A percentile compares a stretch with the other conserved stretches of the same genome.
These are phyloP conservation scores for Volucella zonaria DNA, from an alignment of 2,888 invertebrate species.

Conservation along the genomic window DNA sequence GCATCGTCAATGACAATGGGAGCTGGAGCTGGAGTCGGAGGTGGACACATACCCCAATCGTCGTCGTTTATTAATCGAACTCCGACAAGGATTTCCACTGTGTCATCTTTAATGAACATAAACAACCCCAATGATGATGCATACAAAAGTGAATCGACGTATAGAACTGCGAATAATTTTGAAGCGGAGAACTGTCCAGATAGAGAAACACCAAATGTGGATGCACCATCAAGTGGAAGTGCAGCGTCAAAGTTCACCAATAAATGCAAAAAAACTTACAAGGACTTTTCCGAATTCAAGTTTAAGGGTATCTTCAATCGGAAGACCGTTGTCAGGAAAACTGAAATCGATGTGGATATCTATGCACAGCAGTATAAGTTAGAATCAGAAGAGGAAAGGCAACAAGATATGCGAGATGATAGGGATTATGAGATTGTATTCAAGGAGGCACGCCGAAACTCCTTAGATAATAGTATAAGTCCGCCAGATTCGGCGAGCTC, in stretches of 20 bases:
- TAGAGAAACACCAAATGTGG: slow-evolving; percentile 20
- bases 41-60: slow-evolving; percentile 55
- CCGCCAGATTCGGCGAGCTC: slow-evolving; percentile 71
- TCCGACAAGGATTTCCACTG: slow-evolving; percentile 80
- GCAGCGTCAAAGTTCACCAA: slow-evolving; percentile 76
- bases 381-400: slow-evolving; percentile 77
- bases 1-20: slow-evolving; percentile 20
- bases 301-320: slow-evolving; percentile 80
- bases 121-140: slow-evolving; percentile 50
- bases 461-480: slow-evolving; percentile 74
- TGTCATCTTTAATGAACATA: slow-evolving; percentile 79
- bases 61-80: slow-evolving; percentile 80
- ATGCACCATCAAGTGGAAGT: slow-evolving; percentile 49
- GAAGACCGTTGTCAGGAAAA: slow-evolving; percentile 79
- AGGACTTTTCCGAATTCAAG: slow-evolving; percentile 80
- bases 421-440: slow-evolving; percentile 78
- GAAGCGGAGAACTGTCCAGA: slow-evolving; percentile 60
- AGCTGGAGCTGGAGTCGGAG: no score
- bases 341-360: slow-evolving; percentile 79
- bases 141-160: slow-evolving; percentile 34
- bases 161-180: slow-evolving; percentile 67
- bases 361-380: slow-evolving; percentile 79
- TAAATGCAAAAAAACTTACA: slow-evolving; percentile 79
- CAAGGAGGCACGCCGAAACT: slow-evolving; percentile 75
- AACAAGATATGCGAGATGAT: slow-evolving; percentile 77